Conservation (phyloP, 1,140 invertebrate genomes). For the Meloidogyne hapla region DNA sequence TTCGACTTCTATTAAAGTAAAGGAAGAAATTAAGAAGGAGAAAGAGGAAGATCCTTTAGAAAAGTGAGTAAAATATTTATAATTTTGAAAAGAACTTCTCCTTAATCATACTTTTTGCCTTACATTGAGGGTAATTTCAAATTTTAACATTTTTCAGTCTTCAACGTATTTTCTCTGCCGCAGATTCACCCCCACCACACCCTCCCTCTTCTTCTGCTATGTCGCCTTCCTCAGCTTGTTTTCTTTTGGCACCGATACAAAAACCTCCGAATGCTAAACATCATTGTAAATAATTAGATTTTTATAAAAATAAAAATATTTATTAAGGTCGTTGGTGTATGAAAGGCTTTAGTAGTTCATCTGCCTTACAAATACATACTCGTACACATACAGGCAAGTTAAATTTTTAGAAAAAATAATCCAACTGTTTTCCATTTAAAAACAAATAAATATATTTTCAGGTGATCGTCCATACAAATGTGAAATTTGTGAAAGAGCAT, state of each 20-base stretch:
- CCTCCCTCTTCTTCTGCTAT: constrained; percentile 8
- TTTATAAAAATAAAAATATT: constrained; percentile 70
- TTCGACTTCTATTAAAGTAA: background rate
- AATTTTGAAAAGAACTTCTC: too few relatives aligned
- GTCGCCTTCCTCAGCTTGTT: background rate
- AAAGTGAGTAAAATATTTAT: background rate
- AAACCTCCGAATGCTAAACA: constrained; percentile 46
- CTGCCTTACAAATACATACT: constrained; percentile 93
- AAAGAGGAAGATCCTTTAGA: constrained; percentile 23
- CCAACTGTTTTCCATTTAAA: background rate
- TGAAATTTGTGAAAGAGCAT: constrained; percentile 85
- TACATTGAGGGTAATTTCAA: too few relatives aligned
- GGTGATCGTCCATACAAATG: constrained; percentile 94
- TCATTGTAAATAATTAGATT: constrained; percentile 13
- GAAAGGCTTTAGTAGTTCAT: constrained; percentile 94
- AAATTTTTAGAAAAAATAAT: background rate
- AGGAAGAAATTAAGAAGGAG: background rate
- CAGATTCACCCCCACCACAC: constrained; percentile 29
- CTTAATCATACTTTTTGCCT: too few relatives aligned
- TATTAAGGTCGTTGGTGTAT: constrained; percentile 93
- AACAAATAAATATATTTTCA: constrained; percentile 21
- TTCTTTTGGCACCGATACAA: constrained; percentile 43
- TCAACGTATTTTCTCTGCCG: constrained; percentile 23
- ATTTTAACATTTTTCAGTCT: background rate
- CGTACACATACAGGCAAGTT: constrained; percentile 81